These are phyloP conservation scores for Talpa occidentalis DNA, from an alignment of 2,113 vertebrate genomes.

Conservation along the genomic window DNA sequence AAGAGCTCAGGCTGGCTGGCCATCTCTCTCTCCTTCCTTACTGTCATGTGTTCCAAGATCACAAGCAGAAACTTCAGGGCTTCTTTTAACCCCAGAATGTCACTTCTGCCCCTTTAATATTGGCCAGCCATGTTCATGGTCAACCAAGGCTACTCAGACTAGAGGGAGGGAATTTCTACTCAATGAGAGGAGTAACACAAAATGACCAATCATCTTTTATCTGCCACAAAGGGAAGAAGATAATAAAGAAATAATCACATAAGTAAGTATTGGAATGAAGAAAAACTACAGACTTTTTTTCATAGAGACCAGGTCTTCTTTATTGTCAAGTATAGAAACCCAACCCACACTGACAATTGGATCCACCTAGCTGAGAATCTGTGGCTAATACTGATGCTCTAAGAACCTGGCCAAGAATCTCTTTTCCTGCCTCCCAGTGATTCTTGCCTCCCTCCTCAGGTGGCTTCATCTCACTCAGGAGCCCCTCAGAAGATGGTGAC, in stretches of 20 bases:
- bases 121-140: background rate
- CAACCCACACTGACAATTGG: background rate
- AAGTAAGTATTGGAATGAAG: background rate
- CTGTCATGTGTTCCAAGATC: too few species aligned
- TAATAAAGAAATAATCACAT: background rate
- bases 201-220: background rate
- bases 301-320: background rate
- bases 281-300: background rate
- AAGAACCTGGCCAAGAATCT: fast-evolving
- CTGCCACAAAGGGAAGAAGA: background rate
- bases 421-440: background rate
- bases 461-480: background rate
- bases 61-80: background rate
- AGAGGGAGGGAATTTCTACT: too few species aligned
- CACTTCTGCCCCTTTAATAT: background rate
- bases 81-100: background rate
- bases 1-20: too few species aligned
- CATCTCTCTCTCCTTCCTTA: background rate
- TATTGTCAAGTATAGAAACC: background rate
- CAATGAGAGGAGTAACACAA: background rate
- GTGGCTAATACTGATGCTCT: background rate
- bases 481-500: background rate
- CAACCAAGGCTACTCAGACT: background rate
- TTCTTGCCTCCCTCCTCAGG: background rate
- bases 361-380: background rate